A percentile compares a stretch with the other conserved stretches of the same genome.
Conservation (phyloP, 37 sponge, comb jelly and placozoan genomes). For the Aplysina aerophoba region DNA sequence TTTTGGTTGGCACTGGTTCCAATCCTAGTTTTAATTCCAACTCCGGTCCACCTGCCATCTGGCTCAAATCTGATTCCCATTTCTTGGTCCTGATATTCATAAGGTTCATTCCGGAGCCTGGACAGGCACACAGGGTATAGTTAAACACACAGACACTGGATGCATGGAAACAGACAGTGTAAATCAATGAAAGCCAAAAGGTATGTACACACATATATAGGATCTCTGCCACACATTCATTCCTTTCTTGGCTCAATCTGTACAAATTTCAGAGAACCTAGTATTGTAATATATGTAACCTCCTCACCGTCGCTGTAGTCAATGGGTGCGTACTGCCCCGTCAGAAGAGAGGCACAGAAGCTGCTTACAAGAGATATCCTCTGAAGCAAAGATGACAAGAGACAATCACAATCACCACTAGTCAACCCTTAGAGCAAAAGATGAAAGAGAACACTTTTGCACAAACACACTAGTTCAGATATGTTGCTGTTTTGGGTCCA, state of each 20-base stretch:
- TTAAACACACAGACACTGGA: background rate
- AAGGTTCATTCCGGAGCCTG: constrained; percentile 98
- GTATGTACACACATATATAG: background rate
- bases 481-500: too few relatives aligned
- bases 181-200: background rate
- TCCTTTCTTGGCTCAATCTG: background rate
- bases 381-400: constrained; percentile 14
- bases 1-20: constrained; percentile 68
- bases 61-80: constrained; percentile 53
- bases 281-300: background rate
- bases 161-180: background rate
- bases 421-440: too few relatives aligned
- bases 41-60: constrained; percentile 63
- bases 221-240: background rate
- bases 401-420: background rate
- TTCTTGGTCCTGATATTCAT: constrained; percentile 77
- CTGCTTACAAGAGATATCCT: constrained; percentile 89
- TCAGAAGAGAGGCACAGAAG: constrained; percentile 81
- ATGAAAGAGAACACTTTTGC: too few relatives aligned
- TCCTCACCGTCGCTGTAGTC: constrained; percentile 93
- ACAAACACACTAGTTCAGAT: background rate
- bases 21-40: constrained; percentile 66
- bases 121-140: background rate
- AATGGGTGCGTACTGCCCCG: constrained; percentile 82
- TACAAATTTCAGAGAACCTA: too few relatives aligned